Evolutionary conservation across 35 echinoderm and acorn worm genomes (phyloP).

Genomic region (Lytechinus pictus): DNA sequence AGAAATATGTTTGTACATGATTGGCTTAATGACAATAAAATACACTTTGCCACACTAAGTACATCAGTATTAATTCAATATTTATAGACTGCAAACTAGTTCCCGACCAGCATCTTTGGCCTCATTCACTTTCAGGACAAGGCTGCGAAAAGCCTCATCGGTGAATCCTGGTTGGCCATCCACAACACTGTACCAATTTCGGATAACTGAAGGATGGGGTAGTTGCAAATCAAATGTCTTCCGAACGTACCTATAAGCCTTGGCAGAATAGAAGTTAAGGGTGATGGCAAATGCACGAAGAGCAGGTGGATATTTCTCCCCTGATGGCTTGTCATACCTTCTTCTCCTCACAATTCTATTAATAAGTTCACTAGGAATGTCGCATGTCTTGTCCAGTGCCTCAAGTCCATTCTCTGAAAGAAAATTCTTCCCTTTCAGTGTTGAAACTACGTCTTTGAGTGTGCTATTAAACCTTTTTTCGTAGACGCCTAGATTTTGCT

Average conservation of each 20-base stretch:
- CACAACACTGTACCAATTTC: slow-evolving; percentile 61
- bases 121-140: no score
- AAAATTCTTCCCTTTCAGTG: slow-evolving; percentile 44
- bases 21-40: no score
- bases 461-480: slow-evolving; percentile 43
- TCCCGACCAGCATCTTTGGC: no score
- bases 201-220: slow-evolving; percentile 51
- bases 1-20: no score
- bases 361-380: slow-evolving; percentile 46
- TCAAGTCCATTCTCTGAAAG: slow-evolving; percentile 26
- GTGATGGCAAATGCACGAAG: slow-evolving; percentile 63
- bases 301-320: slow-evolving; percentile 19
- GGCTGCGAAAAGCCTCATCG: no score
- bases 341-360: slow-evolving; percentile 31
- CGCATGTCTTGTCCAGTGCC: slow-evolving; percentile 13
- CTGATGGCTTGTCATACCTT: background rate
- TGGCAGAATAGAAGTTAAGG: slow-evolving; percentile 69
- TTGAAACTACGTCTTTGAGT: background rate
- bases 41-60: no score
- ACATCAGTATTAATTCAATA: no score
- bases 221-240: slow-evolving; percentile 63
- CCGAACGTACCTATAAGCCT: slow-evolving; percentile 64
- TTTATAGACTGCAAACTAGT: no score
- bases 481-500: background rate
- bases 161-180: background rate